Percentiles rank a stretch among this genome's conserved stretches.
Evolutionary conservation across 2,797 vertebrate species (phyloP).

Genomic region (Morus bassanus): DNA sequence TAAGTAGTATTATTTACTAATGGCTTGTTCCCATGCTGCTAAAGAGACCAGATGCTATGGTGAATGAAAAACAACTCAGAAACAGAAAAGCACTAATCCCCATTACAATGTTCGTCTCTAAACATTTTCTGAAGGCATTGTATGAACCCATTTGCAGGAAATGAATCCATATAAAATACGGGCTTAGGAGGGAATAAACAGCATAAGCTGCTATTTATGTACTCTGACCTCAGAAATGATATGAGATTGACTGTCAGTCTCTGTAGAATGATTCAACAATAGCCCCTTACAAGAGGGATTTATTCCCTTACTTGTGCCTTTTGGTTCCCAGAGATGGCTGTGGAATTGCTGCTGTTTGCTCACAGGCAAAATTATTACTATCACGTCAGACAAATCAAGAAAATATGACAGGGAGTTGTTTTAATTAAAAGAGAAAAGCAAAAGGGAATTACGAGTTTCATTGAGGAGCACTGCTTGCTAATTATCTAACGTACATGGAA

Average conservation of each 20-base stretch:
- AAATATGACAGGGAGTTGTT: background rate
- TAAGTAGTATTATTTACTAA: conserved; percentile 24
- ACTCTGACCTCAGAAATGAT: conserved; percentile 24
- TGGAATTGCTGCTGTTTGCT: background rate
- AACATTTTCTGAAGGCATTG: conserved; percentile 25
- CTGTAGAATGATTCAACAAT: background rate
- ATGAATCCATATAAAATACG: background rate
- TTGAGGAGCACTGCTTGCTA: background rate
- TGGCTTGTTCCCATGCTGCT: background rate
- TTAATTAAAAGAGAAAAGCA: conserved; percentile 10
- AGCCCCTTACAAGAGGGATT: background rate
- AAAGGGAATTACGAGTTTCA: background rate
- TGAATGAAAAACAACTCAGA: background rate
- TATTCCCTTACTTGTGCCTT: background rate
- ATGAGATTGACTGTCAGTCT: background rate
- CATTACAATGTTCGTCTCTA: background rate
- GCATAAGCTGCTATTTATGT: background rate
- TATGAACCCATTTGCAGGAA: conserved; percentile 36
- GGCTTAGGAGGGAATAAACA: background rate
- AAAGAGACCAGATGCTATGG: background rate
- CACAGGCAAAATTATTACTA: background rate
- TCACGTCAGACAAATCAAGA: background rate
- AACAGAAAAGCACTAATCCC: background rate
- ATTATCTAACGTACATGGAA: background rate
- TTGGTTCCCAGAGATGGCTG: background rate